These are phyloP conservation scores for Odocoileus virginianus DNA, from an alignment of 2,113 vertebrate genomes.

Conservation along the genomic window DNA sequence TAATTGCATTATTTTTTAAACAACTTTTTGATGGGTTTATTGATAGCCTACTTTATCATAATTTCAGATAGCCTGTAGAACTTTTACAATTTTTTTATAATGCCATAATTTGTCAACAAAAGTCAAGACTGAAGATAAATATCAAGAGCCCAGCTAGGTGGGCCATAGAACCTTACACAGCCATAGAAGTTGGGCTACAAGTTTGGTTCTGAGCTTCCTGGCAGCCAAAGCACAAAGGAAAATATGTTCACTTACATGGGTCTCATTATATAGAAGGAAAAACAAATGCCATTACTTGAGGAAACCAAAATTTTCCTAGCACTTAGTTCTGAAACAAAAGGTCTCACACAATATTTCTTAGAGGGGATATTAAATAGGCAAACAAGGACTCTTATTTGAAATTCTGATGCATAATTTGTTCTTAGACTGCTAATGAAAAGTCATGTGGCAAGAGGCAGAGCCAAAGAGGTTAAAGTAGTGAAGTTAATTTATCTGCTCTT, in stretches of 20 bases:
- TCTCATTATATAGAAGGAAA: not conserved
- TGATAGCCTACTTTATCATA: not conserved
- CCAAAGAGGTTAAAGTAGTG: not conserved
- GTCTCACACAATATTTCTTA: not conserved
- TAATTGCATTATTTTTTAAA: not conserved
- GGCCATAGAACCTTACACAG: not conserved
- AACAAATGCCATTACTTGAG: not conserved
- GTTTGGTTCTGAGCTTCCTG: not conserved
- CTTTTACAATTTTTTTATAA: not conserved
- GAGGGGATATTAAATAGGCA: not conserved
- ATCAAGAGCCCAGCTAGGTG: not conserved
- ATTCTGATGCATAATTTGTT: not conserved
- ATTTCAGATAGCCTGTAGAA: not conserved
- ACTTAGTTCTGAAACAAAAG: conserved; percentile 41
- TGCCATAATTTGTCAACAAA: not conserved
- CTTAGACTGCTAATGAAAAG: not conserved
- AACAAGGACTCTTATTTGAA: not conserved
- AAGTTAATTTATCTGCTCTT: not conserved
- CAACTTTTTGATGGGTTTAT: not conserved
- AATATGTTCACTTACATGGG: conserved; percentile 4
- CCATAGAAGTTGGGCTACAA: not conserved
- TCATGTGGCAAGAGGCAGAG: not conserved
- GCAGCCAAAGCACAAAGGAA: conserved; percentile 45
- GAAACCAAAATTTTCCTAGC: conserved; percentile 35
- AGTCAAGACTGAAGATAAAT: not conserved